These are phyloP conservation scores for Suricata suricatta DNA, from an alignment of 2,113 vertebrate species.

Conservation along the genomic window DNA sequence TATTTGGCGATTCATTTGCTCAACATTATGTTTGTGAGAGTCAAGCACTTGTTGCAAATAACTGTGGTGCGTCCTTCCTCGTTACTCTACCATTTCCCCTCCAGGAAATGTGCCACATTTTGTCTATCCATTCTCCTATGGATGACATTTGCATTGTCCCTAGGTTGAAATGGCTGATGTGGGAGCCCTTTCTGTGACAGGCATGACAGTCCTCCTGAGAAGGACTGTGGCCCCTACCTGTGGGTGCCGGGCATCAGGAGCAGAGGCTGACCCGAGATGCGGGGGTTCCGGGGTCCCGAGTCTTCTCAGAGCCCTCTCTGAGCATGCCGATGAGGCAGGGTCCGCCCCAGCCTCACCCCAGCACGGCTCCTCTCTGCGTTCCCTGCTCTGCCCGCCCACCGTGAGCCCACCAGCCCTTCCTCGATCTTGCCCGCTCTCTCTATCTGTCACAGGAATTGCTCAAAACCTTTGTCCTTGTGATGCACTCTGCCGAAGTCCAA, in stretches of 20 bases:
- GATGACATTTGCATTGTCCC: not conserved
- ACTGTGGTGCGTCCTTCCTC: not conserved
- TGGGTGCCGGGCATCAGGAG: fast-evolving
- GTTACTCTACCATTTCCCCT: fast-evolving
- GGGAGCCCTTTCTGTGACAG: not conserved
- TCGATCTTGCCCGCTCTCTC: not conserved
- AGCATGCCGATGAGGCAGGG: fast-evolving
- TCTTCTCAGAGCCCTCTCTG: not conserved
- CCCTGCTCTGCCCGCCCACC: fast-evolving
- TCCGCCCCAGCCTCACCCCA: fast-evolving
- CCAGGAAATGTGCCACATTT: too few relatives aligned
- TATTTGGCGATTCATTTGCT: too few relatives aligned
- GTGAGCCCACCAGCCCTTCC: not conserved
- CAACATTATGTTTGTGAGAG: too few relatives aligned
- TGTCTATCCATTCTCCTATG: not conserved
- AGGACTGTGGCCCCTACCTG: not conserved
- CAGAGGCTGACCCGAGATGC: fast-evolving
- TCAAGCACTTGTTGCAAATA: not conserved
- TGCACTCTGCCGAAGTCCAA: not conserved
- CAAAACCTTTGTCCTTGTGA: not conserved
- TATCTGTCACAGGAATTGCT: not conserved
- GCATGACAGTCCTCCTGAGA: too few relatives aligned
- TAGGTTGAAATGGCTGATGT: fast-evolving
- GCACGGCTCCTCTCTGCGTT: not conserved
- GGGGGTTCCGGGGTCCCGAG: not conserved